Base-by-base conservation (phyloP, 2,888 invertebrate genomes). In the Arctia plantaginis region DNA sequence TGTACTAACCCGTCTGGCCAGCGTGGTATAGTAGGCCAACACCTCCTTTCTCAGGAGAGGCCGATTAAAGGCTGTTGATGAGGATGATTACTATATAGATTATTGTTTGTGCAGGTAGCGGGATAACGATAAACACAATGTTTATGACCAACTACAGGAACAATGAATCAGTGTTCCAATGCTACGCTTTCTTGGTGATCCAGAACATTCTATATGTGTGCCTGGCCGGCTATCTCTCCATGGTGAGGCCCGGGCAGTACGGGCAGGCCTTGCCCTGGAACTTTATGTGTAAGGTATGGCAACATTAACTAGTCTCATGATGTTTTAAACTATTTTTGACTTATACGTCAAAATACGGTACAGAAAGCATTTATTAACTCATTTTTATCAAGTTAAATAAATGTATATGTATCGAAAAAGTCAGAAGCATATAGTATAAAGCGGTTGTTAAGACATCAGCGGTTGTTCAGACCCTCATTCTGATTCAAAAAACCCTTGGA, bases 241-340 rank as follows among this genome's bases (percentile, higher is more conserved):
- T 82, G 12, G 91, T 92, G 55, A 76, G 88, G 20, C 98, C 98
- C 0, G 98, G 98, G 6, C 95, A 96, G 39, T 97, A 96, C 84
- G 98, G 98, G 0, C 96, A 97, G 4, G 96, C 97, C 6, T 95
- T 96, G 80, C 96, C 97, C 0, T 97, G 96, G 94, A 95, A 96
- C 83, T 98, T 97, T 88, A 91, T 96, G 4, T 94, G 96, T 66
- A 92, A 95, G 92, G 97, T 97, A 90, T 23, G 64, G 15, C 65
- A 73, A 74, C 64, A 15, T 30, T 51, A 27, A 27, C 18, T 51
- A 44, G 41, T 47, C 20, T 66, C 30, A 47, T 68, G n/a, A n/a
- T n/a, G n/a, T n/a, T n/a, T n/a, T n/a, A n/a, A n/a, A n/a, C n/a
- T n/a, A n/a, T n/a, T n/a, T n/a, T n/a, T n/a, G n/a, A n/a, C n/a